These are phyloP conservation scores for Oncorhynchus mykiss DNA, from an alignment of 2,113 vertebrate genomes.

Conservation along the genomic window DNA sequence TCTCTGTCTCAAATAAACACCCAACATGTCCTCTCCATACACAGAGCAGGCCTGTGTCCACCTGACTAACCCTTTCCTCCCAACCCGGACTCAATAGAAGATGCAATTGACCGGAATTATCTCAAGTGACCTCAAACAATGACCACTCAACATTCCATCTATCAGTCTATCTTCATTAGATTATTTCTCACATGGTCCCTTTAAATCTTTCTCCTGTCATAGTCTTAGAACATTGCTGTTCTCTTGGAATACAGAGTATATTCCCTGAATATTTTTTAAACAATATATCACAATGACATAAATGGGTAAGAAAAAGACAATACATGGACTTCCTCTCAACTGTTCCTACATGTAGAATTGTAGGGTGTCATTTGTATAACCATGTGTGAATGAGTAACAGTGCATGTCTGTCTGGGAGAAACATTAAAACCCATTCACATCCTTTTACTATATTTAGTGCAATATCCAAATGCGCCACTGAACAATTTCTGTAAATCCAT, in stretches of 20 bases:
- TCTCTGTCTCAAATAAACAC: slow-evolving; percentile 4
- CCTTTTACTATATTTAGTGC: slow-evolving; percentile 61
- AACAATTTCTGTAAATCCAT: slow-evolving; percentile 60
- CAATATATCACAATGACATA: no score
- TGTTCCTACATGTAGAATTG: neutral
- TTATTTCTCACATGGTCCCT: neutral
- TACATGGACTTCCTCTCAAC: neutral
- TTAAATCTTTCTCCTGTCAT: neutral
- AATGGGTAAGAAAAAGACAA: neutral
- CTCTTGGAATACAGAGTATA: neutral
- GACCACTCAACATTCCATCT: neutral
- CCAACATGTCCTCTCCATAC: slow-evolving; percentile 12
- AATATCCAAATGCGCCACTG: no score
- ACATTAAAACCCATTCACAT: slow-evolving; percentile 6
- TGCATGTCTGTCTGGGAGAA: neutral
- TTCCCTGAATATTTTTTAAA: neutral
- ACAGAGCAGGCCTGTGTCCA: neutral
- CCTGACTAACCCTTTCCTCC: slow-evolving; percentile 14
- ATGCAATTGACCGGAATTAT: neutral
- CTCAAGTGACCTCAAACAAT: neutral
- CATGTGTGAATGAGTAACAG: neutral
- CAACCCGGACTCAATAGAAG: neutral
- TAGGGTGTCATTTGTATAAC: no score
- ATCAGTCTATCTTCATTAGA: neutral
- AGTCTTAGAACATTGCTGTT: neutral